Percentiles rank a stretch among this genome's conserved stretches.
These are phyloP conservation scores for Pseudachorutes palmiensis DNA, from an alignment of 1,140 invertebrate genomes.

Conservation along the genomic window DNA sequence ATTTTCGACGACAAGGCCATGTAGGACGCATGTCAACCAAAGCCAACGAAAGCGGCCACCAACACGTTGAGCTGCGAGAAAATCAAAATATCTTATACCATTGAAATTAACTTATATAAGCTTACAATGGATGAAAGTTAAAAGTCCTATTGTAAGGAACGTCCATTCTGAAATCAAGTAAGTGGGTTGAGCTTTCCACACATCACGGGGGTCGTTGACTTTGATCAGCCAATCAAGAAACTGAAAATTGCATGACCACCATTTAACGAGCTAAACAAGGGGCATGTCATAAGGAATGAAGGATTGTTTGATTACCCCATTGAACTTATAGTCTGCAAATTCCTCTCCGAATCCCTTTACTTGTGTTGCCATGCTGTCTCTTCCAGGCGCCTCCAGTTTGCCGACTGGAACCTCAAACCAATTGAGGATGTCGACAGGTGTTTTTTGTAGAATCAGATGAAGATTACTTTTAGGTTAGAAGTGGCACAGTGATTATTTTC, in stretches of 20 bases:
- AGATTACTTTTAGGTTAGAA: too few relatives aligned
- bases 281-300: background rate
- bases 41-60: slow-evolving; percentile 61
- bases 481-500: too few relatives aligned
- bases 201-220: slow-evolving; percentile 44
- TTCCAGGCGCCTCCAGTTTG: too few relatives aligned
- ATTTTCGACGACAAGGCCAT: slow-evolving; percentile 56
- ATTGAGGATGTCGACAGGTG: too few relatives aligned
- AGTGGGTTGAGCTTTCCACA: slow-evolving; percentile 53
- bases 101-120: slow-evolving; percentile 4
- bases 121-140: slow-evolving; percentile 53
- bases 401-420: too few relatives aligned
- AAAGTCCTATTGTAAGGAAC: slow-evolving; percentile 48
- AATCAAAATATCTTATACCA: slow-evolving; percentile 3
- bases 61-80: slow-evolving; percentile 53
- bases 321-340: slow-evolving; percentile 34
- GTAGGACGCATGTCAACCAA: slow-evolving; percentile 58
- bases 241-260: slow-evolving; percentile 39
- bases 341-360: slow-evolving; percentile 31
- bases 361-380: too few relatives aligned
- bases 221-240: slow-evolving; percentile 51
- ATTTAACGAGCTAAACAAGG: background rate
- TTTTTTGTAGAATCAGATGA: too few relatives aligned
- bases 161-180: slow-evolving; percentile 51
- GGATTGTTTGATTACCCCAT: slow-evolving; percentile 20